Conservation (phyloP, 2,797 vertebrate genomes). For the Gallinago nigripennis region DNA sequence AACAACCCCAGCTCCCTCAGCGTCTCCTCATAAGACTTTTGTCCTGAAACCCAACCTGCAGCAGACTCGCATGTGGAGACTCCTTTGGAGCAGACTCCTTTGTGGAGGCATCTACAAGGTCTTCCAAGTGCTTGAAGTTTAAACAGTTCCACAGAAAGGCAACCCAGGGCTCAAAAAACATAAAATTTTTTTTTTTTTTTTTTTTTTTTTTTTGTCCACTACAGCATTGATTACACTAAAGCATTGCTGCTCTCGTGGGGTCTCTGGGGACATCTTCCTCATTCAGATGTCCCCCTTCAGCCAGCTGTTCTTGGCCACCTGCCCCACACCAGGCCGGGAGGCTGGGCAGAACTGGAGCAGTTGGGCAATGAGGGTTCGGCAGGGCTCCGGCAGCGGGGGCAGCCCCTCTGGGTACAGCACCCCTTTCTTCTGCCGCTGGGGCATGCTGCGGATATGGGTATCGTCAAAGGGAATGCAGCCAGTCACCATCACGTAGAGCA, state of each 20-base stretch:
- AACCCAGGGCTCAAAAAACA: not conserved
- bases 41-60: not conserved
- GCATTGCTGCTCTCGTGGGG: not conserved
- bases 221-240: not conserved
- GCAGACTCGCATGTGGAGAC: not conserved
- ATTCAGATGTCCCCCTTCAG: slow-evolving; percentile 56
- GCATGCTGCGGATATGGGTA: slow-evolving; percentile 67
- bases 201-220: too few species aligned
- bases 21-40: too few species aligned
- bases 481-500: slow-evolving; percentile 82
- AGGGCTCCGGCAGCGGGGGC: slow-evolving; percentile 62
- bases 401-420: slow-evolving; percentile 71
- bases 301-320: slow-evolving; percentile 77
- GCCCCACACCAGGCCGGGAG: slow-evolving; percentile 62
- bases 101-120: not conserved
- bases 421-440: slow-evolving; percentile 73
- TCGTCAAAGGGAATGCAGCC: slow-evolving; percentile 80
- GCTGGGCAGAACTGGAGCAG: slow-evolving; percentile 75
- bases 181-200: not conserved
- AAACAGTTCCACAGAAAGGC: not conserved
- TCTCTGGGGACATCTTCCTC: not conserved
- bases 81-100: too few species aligned
- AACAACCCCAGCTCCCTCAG: too few species aligned
- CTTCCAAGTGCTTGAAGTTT: not conserved
- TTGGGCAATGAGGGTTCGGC: slow-evolving; percentile 72